Evolutionary conservation across 2,888 invertebrate species (phyloP), one percentile per base, ranked within the genome.

Genomic region (Drosophila mimetica): DNA sequence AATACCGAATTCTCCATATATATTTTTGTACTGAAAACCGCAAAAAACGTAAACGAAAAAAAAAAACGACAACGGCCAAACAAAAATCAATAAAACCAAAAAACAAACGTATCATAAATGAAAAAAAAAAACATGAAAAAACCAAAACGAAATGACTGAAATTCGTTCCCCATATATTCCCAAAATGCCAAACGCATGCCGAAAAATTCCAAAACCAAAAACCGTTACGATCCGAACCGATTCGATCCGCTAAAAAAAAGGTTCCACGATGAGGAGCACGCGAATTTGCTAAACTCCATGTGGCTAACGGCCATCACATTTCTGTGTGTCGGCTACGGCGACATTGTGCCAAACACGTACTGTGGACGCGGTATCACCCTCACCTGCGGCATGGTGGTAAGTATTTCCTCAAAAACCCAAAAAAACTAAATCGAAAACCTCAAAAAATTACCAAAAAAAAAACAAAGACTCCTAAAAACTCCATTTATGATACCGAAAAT

Each of bases 231-330:
- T 25, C 25, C 54, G 34, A 54, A 32, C 16, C 50, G 36, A 37
- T 25, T 28, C 36, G 55, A 74, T 48, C 36, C 59, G 92, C 91
- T n/a, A n/a, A 18, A 41, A 51, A 71, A 65, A 93, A 99, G 98
- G 94, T 97, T 97, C 94, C 98, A 98, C 93, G 98, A 99, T 93
- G 97, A 97, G 93, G 97, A 98, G 93, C 98, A 99, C 94, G 98
- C 97, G 92, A 99, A 99, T 94, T 96, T 99, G 92, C 95, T 98
- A 93, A 99, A 99, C 94, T 97, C 99, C 92, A 98, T 99, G 97
- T 99, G 99, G 99, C 96, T 99, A 93, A 99, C 99, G 92, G 98
- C 99, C 93, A 99, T 99, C 93, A 99, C 99, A 90, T 99, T 99
- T 94, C 96, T 99, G 92, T 98, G 99, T 94, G 98, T 99, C 90